Percentiles rank a stretch among this genome's conserved stretches.
phyloP scores from a whole-genome alignment of 2,888 invertebrate species.

The Agriopis marginaria region DNA sequence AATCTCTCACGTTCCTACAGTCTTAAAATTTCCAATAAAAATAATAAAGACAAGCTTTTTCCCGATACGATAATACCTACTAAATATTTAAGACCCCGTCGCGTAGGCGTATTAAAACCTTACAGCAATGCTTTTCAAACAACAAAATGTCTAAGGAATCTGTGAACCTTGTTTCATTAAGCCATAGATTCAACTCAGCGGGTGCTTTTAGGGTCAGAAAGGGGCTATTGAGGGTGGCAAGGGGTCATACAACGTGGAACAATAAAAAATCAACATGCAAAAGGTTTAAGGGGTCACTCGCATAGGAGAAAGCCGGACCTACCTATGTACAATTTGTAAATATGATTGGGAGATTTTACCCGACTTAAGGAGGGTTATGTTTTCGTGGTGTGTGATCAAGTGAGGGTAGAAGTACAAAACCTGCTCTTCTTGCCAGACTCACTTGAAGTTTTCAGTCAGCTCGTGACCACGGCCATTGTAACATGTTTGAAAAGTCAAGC shows the following conservation, averaged over 20 bases:
- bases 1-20: constrained; percentile 15
- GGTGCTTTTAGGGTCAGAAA: constrained; percentile 15
- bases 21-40: constrained; percentile 22
- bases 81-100: constrained; percentile 17
- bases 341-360: too few species aligned
- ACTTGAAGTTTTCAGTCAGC: too few species aligned
- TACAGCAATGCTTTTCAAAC: constrained; percentile 16
- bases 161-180: constrained; percentile 33
- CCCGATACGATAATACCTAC: constrained; percentile 19
- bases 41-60: constrained; percentile 23
- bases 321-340: background rate
- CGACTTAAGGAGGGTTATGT: too few species aligned
- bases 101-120: constrained; percentile 13
- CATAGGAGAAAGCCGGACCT: background rate
- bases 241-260: constrained; percentile 13
- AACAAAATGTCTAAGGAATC: constrained; percentile 23
- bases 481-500: too few species aligned
- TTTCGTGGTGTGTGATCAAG: too few species aligned
- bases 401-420: too few species aligned
- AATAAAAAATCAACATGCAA: constrained; percentile 14
- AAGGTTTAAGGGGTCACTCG: background rate
- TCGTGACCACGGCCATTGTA: too few species aligned
- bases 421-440: too few species aligned
- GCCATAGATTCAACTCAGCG: constrained; percentile 12
- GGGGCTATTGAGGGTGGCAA: constrained; percentile 7